Percentiles rank a stretch among this genome's conserved stretches.
These are phyloP conservation scores for Phalacrocorax carbo DNA, from an alignment of 2,113 vertebrate genomes.

Conservation along the genomic window DNA sequence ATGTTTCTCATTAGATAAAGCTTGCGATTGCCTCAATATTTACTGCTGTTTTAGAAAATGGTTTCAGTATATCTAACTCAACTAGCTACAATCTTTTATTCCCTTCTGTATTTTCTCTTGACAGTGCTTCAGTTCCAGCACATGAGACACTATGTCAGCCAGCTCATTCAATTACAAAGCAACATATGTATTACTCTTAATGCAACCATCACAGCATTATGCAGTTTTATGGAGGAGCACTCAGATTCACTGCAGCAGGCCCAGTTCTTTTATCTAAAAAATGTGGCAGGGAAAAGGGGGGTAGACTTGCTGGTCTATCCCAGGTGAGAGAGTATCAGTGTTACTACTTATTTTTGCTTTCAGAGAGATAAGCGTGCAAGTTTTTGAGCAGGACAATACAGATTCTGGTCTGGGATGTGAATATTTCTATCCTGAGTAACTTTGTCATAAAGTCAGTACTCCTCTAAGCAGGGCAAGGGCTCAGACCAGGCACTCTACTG, in stretches of 20 bases:
- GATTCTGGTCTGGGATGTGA: not conserved
- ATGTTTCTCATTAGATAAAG: not conserved
- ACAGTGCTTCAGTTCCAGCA: not conserved
- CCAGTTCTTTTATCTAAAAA: not conserved
- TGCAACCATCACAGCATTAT: not conserved
- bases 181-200: not conserved
- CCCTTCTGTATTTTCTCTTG: not conserved
- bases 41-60: not conserved
- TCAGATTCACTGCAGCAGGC: not conserved
- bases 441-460: not conserved
- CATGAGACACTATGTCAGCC: not conserved
- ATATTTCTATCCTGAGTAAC: not conserved
- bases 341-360: not conserved
- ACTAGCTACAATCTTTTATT: not conserved
- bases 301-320: not conserved
- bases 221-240: not conserved
- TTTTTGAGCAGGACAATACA: not conserved
- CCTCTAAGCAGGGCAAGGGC: not conserved
- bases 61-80: not conserved
- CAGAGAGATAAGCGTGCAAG: accelerated
- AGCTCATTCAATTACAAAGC: not conserved
- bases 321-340: not conserved
- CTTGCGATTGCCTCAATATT: not conserved
- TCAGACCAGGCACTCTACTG: not conserved
- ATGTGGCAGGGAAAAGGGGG: accelerated